Base-by-base conservation (phyloP, 2,888 invertebrate species). In the Leptothorax acervorum region DNA sequence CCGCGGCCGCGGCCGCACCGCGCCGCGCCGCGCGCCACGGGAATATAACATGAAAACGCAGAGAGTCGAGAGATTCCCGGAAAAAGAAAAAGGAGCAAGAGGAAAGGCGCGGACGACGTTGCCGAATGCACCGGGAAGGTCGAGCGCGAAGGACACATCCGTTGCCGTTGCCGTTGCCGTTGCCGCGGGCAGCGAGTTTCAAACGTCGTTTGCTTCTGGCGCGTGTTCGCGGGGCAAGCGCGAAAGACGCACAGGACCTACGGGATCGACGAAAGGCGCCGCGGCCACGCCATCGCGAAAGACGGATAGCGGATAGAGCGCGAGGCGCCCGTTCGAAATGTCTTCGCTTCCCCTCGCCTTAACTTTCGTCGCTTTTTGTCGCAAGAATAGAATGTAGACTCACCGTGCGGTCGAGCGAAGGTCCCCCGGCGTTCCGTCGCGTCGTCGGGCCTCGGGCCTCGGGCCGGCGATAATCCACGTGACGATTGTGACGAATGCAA, bases 91-190 rank as follows among this genome's bases (percentile, higher is more conserved):
- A 18, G 15, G 12, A 45, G 65, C 6, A 1, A 35, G 45, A 8
- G 62, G 5, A 23, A 11, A 18, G n/a, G 18, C 4, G 15, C n/a
- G 9, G 6, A 35, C 35, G 23, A 23, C 35, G 23, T 4, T 23
- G 45, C 39, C 39, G 57, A 23, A 42, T 23, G 48, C 65, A 28
- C 15, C 35, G 57, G 35, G 60, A 74, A 84, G 83, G 68, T 70
- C 81, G 68, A 79, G 81, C 66, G 53, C 82, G 74, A 74, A 83
- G 62, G 68, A 91, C 86, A 87, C 78, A 85, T 0, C 3, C 48
- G 42, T 15, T 91, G 92, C 93, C 92, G 92, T 87, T 88, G 90
- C 89, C 92, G 92, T 92, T 91, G 92, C 92, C 92, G 92, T 86
- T 87, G 90, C 88, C 88, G 87, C 60, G 57, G 71, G 89, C 88